Evolutionary conservation across 1,140 invertebrate genomes (phyloP), one percentile per base, ranked within the genome.

Genomic region (Leptoteleia sp.): DNA sequence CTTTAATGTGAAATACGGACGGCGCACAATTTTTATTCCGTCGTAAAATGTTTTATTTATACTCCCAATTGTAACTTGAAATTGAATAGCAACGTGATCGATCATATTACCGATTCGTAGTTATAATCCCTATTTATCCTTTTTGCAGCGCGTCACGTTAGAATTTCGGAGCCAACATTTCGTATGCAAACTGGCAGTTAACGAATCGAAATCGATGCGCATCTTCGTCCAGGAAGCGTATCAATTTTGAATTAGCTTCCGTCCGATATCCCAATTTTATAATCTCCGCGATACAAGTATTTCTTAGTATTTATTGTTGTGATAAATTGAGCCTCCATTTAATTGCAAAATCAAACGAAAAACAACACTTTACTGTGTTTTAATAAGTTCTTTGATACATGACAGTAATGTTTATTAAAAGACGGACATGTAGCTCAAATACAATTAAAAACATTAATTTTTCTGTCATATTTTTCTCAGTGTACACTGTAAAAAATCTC

Each of bases 201-300:
- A 35, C 47, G 38, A 35, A 12, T 43, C 6, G 2, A 4, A 22
- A 12, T 29, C 35, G 13, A 43, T 42, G 25, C 33, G 43, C 31
- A 16, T 52, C 25, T 52, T 52, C 37, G 22, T 52, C 33, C 47
- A 52, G 47, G 25, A 52, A 43, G 11, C 45, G 7, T 15, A 52
- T 42, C 40, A 64, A 50, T 16, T 29, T 11, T 17, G 40, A 64
- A 62, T 48, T 62, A 48, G 43, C 38, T 62, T 62, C 55, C 0
- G 19, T 16, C 17, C 9, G 25, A 43, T 55, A 31, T 55, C 37
- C 9, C 1, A 5, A 5, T 22, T 22, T 22, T 22, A 22, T 22
- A 5, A 2, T 22, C 5, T 22, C 2, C 5, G 5, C 19, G 5
- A 22, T 22, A 3, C 5, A 22, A 22, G 2, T 22, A 5, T 22